These are phyloP conservation scores for Neolamprologus modestus DNA, from an alignment of 2,113 vertebrate species.

Conservation along the genomic window DNA sequence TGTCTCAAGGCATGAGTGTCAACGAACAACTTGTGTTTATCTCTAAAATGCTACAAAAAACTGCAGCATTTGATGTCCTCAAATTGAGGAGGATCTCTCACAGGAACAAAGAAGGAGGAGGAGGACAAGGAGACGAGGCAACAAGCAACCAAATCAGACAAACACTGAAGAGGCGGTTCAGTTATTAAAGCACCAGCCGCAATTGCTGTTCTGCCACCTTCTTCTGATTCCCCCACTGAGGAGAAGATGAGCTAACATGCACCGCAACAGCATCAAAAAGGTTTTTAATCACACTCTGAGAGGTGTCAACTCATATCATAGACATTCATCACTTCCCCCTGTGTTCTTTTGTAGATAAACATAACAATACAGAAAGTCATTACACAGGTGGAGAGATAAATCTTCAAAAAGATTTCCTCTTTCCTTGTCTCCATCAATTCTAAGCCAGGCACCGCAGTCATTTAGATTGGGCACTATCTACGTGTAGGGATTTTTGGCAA, in stretches of 20 bases:
- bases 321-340: conserved; percentile 17
- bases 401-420: not conserved
- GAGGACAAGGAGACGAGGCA: not conserved
- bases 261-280: not conserved
- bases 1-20: not conserved
- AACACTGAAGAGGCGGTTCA: not conserved
- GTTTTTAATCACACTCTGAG: conserved; percentile 16
- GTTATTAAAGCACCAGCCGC: not conserved
- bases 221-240: not conserved
- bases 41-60: not conserved
- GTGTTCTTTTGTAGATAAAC: conserved; percentile 31
- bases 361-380: conserved; percentile 18
- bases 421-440: not conserved
- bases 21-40: not conserved
- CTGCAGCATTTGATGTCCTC: not conserved
- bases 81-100: not conserved
- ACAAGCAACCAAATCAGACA: not conserved
- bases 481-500: not conserved
- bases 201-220: not conserved
- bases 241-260: not conserved
- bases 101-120: not conserved
- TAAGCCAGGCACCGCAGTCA: not conserved
- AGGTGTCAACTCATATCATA: not conserved
- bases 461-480: not conserved
- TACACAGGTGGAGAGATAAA: conserved; percentile 25